These are phyloP conservation scores for Labeo rohita DNA, from an alignment of 2,113 vertebrate genomes.

Conservation along the genomic window DNA sequence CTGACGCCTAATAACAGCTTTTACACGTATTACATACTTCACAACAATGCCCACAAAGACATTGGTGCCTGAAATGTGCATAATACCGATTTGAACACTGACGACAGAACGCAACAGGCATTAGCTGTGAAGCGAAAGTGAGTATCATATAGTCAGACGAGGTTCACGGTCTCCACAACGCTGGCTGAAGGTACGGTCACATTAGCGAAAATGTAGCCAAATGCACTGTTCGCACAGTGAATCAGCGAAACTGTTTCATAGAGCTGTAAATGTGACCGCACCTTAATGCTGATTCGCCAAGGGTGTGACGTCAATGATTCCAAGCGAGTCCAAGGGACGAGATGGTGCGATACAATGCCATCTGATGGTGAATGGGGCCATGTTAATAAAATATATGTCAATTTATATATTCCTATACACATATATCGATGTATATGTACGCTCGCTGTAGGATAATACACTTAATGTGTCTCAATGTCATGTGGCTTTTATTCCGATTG, in stretches of 20 bases:
- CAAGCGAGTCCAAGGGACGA: conserved; percentile 74
- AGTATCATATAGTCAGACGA: conserved; percentile 72
- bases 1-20: conserved; percentile 77
- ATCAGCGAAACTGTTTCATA: neutral
- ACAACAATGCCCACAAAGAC: conserved; percentile 86
- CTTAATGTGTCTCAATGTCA: conserved; percentile 9
- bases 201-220: neutral
- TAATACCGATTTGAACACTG: conserved; percentile 85
- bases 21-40: conserved; percentile 84
- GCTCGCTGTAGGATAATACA: conserved; percentile 47
- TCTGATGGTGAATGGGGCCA: conserved; percentile 59
- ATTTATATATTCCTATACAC: conserved; percentile 65
- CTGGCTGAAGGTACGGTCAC: conserved; percentile 58
- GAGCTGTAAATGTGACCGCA: neutral
- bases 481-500: neutral
- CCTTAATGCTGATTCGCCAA: conserved; percentile 54
- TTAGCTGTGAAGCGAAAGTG: conserved; percentile 66
- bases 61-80: conserved; percentile 78
- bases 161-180: conserved; percentile 71
- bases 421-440: conserved; percentile 58
- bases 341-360: conserved; percentile 29
- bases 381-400: conserved; percentile 62
- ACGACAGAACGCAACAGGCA: conserved; percentile 79
- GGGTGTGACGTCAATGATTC: conserved; percentile 69
- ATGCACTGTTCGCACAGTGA: neutral